phyloP scores from a whole-genome alignment of 2,888 invertebrate species.

The Lasioglossum vierecki region DNA sequence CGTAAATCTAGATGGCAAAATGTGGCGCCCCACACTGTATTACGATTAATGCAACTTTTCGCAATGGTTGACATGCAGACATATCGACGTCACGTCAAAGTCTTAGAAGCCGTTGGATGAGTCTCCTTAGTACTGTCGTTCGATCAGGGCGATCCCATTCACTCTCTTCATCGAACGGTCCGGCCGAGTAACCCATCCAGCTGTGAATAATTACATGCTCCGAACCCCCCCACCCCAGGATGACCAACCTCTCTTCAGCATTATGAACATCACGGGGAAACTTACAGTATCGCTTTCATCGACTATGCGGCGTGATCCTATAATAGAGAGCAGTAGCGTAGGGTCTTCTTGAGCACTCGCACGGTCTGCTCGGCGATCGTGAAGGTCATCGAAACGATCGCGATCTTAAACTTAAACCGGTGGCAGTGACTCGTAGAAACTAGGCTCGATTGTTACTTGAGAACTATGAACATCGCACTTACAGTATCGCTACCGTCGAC shows the following conservation, averaged over 20 bases:
- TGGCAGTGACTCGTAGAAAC: neutral
- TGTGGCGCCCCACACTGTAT: neutral
- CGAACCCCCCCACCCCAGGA: neutral
- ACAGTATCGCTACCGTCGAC: neutral
- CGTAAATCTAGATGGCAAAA: too few relatives aligned
- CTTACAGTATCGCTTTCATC: slow-evolving; percentile 5
- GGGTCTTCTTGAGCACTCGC: neutral
- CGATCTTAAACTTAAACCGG: slow-evolving; percentile 3
- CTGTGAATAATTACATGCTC: slow-evolving; percentile 14
- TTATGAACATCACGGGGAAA: neutral
- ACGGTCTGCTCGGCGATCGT: neutral
- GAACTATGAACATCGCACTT: neutral
- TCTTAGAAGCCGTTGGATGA: neutral
- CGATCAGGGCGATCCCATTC: neutral
- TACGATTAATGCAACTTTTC: neutral
- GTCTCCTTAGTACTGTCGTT: neutral
- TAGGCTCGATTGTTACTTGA: neutral
- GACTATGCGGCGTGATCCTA: slow-evolving; percentile 7
- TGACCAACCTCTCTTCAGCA: slow-evolving; percentile 10
- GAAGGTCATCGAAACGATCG: neutral
- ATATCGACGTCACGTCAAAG: neutral
- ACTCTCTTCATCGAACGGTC: slow-evolving; percentile 13
- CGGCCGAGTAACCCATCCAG: slow-evolving; percentile 7
- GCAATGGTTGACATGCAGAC: neutral
- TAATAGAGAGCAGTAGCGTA: neutral